Percentiles rank a stretch among this genome's conserved stretches.
phyloP scores from a whole-genome alignment of 1,140 invertebrate genomes.

The Eubasilissa regina region DNA sequence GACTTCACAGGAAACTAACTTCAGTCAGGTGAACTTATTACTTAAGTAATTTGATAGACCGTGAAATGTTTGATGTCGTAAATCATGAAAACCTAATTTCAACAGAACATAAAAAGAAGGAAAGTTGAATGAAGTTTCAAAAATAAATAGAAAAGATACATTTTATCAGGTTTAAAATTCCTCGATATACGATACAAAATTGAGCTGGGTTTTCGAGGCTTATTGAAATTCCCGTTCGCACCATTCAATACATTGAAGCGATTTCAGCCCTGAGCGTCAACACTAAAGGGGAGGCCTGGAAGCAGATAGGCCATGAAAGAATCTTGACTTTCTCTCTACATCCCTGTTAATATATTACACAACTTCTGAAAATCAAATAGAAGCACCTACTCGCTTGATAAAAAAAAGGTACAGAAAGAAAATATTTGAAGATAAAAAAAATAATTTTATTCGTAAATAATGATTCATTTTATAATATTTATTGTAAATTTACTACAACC shows the following conservation, averaged over 20 bases:
- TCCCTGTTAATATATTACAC: not conserved
- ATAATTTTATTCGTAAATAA: too few relatives aligned
- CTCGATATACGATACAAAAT: not conserved
- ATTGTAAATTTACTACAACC: too few relatives aligned
- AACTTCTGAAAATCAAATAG: not conserved
- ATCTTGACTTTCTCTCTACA: not conserved
- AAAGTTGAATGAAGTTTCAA: not conserved
- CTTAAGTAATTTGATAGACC: not conserved
- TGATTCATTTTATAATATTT: too few relatives aligned
- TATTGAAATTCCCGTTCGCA: slow-evolving; percentile 58
- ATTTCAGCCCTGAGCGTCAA: slow-evolving; percentile 47
- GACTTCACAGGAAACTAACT: not conserved
- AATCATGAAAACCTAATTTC: not conserved
- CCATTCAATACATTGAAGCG: slow-evolving; percentile 52
- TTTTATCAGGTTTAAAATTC: too few relatives aligned
- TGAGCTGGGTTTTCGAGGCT: slow-evolving; percentile 15
- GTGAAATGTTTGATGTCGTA: not conserved
- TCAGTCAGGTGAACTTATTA: not conserved
- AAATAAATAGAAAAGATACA: too few relatives aligned
- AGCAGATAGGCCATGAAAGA: not conserved
- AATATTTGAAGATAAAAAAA: too few relatives aligned
- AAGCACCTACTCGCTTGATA: too few relatives aligned
- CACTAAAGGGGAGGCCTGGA: slow-evolving; percentile 39
- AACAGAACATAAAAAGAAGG: too few relatives aligned
- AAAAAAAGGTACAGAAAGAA: too few relatives aligned